A percentile compares a stretch with the other conserved stretches of the same genome.
Conservation (phyloP, 2,113 vertebrate genomes). For the Cyanocitta stelleri region DNA sequence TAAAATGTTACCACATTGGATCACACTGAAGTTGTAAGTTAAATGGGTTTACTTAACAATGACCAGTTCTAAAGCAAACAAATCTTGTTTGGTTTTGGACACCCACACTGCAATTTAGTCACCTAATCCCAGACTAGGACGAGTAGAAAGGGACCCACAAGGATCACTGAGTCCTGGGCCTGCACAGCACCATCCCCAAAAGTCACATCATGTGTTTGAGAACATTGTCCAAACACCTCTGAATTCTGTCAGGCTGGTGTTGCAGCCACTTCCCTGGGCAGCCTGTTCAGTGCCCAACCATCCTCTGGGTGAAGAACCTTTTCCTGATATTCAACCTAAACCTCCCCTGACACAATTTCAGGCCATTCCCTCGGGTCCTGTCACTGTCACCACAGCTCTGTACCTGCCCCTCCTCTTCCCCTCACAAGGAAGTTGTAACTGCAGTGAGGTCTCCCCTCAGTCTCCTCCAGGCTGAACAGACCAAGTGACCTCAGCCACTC, state of each 20-base stretch:
- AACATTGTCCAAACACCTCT: accelerated
- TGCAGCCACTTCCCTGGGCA: too few species aligned
- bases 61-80: neutral
- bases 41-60: neutral
- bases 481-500: neutral
- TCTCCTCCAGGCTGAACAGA: neutral
- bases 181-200: neutral
- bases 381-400: neutral
- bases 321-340: neutral
- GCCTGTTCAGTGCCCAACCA: neutral
- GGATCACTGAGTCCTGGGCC: neutral
- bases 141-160: neutral
- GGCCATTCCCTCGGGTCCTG: accelerated
- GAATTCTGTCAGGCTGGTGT: neutral
- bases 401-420: neutral
- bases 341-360: neutral
- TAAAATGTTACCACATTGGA: neutral
- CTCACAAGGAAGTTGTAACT: accelerated
- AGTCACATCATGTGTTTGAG: too few species aligned
- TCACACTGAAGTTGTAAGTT: neutral
- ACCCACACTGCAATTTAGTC: neutral
- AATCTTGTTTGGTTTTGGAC: neutral
- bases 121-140: accelerated
- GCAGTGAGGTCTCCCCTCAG: neutral
- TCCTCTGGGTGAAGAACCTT: neutral